Base-by-base conservation (phyloP, 2,888 invertebrate species). In the Chrysina gloriosa region DNA sequence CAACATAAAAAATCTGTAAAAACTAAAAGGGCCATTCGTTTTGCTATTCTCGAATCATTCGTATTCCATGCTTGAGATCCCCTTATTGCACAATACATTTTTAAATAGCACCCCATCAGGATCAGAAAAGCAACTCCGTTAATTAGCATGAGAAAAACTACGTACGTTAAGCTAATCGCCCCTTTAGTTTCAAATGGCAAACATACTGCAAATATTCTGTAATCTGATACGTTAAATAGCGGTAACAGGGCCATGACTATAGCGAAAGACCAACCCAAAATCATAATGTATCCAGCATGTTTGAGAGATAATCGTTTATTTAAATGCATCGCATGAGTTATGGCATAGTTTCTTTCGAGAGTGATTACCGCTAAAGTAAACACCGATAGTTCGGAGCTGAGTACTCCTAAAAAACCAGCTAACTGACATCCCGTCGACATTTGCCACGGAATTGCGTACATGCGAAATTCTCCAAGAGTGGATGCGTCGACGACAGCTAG, bases 1-100 rank as follows among this genome's bases (percentile, higher is more conserved):
- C 98, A 98, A 85, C 98, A 98, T 50, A 97, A 86, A 79, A 98
- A 96, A 83, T 98, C 98, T 0, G 98, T 98, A 82, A 97, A 97
- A 1, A 98, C 97, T 66, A 98, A 86, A 45, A 98, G 84, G 0
- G 98, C 97, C 97, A 98, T 98, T 39, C 97, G 88, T 83, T 97
- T 97, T 45, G 98, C 97, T 75, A 98, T 96, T 63, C 97, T 87
- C 6, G 96, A 96, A 83, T 98, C 97, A 83, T 97, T 97, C 2
- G 96, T 96, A 83, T 97, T 97, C 97, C 97, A 97, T 0, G 96
- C 96, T 82, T 95, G 93, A 75, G 96, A 96, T 68, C 97, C 97
- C n/a, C 97, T 89, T 74, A 98, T 97, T 65, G 96, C 96, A 84
- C 97, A 96, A 85, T 97, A 98, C 96, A 98, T 97, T 84, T 96